Percentiles rank a stretch among this genome's conserved stretches.
These are phyloP conservation scores for Drosophila hawaiiensis DNA, from an alignment of 2,888 invertebrate species.

Conservation along the genomic window DNA sequence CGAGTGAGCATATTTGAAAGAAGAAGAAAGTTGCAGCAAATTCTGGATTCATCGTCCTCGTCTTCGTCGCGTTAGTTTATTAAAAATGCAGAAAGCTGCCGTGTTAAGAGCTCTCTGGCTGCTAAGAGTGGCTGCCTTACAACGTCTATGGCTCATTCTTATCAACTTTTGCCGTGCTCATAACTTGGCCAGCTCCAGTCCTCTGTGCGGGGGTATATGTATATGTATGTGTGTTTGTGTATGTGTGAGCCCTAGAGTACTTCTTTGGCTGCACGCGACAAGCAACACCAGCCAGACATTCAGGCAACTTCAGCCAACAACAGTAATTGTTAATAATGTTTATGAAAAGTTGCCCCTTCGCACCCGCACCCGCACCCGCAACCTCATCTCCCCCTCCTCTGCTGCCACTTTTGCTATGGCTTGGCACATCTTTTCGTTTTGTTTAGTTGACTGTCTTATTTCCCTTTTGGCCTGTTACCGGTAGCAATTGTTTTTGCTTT, in stretches of 20 bases:
- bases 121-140: slow-evolving; percentile 74
- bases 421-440: slow-evolving; percentile 73
- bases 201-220: background rate
- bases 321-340: slow-evolving; percentile 82
- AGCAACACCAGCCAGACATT: slow-evolving; percentile 59
- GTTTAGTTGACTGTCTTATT: slow-evolving; percentile 68
- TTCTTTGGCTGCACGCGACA: slow-evolving; percentile 75
- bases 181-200: slow-evolving; percentile 51
- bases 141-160: slow-evolving; percentile 79
- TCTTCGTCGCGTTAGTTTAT: slow-evolving; percentile 65
- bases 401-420: slow-evolving; percentile 52
- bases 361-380: slow-evolving; percentile 29
- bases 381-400: slow-evolving; percentile 12
- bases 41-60: slow-evolving; percentile 40
- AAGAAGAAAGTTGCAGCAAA: slow-evolving; percentile 39
- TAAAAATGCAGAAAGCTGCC: slow-evolving; percentile 78
- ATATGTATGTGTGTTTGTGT: slow-evolving; percentile 10
- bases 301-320: slow-evolving; percentile 74
- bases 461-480: slow-evolving; percentile 51
- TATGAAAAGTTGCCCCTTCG: slow-evolving; percentile 78
- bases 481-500: slow-evolving; percentile 43
- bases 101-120: slow-evolving; percentile 66
- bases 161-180: slow-evolving; percentile 77
- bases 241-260: slow-evolving; percentile 45
- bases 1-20: slow-evolving; percentile 11